Conservation (phyloP, 2,113 vertebrate species). For the Corythoichthys haematopterus region DNA sequence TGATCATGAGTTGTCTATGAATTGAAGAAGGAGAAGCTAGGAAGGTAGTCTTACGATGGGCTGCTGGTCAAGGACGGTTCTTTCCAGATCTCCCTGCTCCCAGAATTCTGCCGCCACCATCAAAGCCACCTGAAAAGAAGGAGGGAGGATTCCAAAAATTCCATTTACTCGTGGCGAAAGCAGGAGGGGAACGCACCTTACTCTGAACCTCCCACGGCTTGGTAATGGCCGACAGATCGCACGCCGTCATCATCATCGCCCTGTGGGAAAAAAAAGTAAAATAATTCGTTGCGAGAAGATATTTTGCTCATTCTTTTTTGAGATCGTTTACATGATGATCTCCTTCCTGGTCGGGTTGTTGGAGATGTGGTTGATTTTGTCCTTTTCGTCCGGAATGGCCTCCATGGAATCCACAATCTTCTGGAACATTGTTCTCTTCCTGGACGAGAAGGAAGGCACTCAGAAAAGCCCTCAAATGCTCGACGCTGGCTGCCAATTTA, state of each 20-base stretch:
- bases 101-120: constrained; percentile 98
- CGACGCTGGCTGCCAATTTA: constrained; percentile 33
- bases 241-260: constrained; percentile 99
- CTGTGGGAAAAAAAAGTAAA: constrained; percentile 56
- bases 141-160: too few relatives aligned
- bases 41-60: constrained; percentile 82
- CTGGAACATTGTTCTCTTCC: constrained; percentile 98
- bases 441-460: constrained; percentile 53
- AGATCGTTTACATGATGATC: constrained; percentile 80
- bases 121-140: constrained; percentile 81
- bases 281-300: neutral
- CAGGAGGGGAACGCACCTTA: constrained; percentile 73
- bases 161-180: too few relatives aligned
- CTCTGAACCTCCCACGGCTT: constrained; percentile 99
- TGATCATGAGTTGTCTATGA: too few relatives aligned
- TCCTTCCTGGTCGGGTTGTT: constrained; percentile 87
- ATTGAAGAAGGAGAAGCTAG: too few relatives aligned
- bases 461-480: too few relatives aligned
- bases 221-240: constrained; percentile 94
- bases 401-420: constrained; percentile 93
- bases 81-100: constrained; percentile 96
- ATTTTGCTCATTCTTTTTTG: too few relatives aligned
- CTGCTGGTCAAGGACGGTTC: constrained; percentile 88
- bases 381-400: constrained; percentile 85
- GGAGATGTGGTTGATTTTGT: constrained; percentile 76